Evolutionary conservation across 2,888 invertebrate species (phyloP), one percentile per base, ranked within the genome.

Genomic region (Hoplodrina ambigua): DNA sequence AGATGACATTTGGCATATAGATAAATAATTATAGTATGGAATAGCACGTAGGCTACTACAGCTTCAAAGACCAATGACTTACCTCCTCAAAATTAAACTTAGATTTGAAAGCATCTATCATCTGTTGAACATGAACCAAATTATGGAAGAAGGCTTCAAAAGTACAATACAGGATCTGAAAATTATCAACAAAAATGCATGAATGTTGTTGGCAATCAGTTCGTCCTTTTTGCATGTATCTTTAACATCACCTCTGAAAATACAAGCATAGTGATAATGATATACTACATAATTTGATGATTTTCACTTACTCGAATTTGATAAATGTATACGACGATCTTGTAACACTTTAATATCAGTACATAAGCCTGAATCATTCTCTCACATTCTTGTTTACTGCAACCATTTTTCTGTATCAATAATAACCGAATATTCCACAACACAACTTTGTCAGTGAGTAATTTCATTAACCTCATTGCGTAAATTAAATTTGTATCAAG

Each of bases 401-500:
- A 17, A 30, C 44, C 50, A 20, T 56, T 55, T 44, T 44, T 41
- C 3, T 17, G 30, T 41, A 10, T 11, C 20, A 56, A 13, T 6
- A 55, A 10, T 4, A 63, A 37, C 19, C 56, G 25, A 11, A 30
- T 49, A 30, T 69, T 56, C 64, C 68, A 69, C 1, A 70, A n/a
- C 4, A 56, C 5, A 17, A 44, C 33, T 50, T 70, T 70, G 11
- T 70, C 60, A 13, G 59, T 69, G 33, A 70, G 8, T 58, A 70
- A 20, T 10, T 50, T 70, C 15, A 70, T 44, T 11, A 56, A 4
- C 19, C 60, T 56, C 2, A 50, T 70, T 2, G 44, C 25, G 6
- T 70, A 56, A 30, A 71, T n/a, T 44, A 25, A 5, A 52, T 71
- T 70, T 11, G 50, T 44, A 46, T 61, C 61, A 15, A 71, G n/a